Evolutionary conservation across 30 jellyfish, hydroid and myxozoan species (phyloP), one percentile per base, ranked within the genome.

Genomic region (Chrysaora quinquecirrha): DNA sequence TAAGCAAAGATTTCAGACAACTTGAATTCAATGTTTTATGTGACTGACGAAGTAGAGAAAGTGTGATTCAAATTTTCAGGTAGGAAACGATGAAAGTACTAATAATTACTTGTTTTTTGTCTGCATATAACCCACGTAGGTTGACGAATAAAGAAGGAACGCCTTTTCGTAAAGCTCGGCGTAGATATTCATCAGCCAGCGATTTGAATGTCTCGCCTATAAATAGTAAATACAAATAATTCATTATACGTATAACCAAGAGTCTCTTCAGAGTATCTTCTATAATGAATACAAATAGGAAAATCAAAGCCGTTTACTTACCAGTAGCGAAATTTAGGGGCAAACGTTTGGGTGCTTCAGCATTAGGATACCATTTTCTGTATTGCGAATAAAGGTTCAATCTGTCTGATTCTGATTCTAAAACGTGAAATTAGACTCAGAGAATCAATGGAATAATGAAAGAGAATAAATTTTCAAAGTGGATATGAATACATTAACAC

Each of bases 81-180:
- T n/a, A n/a, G n/a, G n/a, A n/a, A n/a, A 31, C 1, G 19, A 19
- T 54, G 21, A 43, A 10, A 34, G 22, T 21, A 18, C 2, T 28
- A 27, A 1, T 1, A 1, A 28, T 35, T 63, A 86, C 98, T 96
- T 83, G 89, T 33, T 72, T 58, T 32, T 82, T 80, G 64, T 80
- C 87, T 21, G 75, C 82, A 65, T 93, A 93, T 33, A 93, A 63
- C 16, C 91, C 83, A 60, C 90, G 83, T 69, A 93, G 30, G 80
- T 87, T 93, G 76, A 76, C 89, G 35, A 93, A 93, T 61, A 93
- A 64, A 14, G 98, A 96, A 19, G 98, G 98, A n/a, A 93, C 97
- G 0, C 98, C 98, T 78, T 93, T 93, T 73, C 93, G 78, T 18
- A 93, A 87, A 1, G 97, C 97, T 38, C 52, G 71, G 61, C 90